phyloP scores from a whole-genome alignment of 1,140 invertebrate genomes.

The Tetramorium alpestre region DNA sequence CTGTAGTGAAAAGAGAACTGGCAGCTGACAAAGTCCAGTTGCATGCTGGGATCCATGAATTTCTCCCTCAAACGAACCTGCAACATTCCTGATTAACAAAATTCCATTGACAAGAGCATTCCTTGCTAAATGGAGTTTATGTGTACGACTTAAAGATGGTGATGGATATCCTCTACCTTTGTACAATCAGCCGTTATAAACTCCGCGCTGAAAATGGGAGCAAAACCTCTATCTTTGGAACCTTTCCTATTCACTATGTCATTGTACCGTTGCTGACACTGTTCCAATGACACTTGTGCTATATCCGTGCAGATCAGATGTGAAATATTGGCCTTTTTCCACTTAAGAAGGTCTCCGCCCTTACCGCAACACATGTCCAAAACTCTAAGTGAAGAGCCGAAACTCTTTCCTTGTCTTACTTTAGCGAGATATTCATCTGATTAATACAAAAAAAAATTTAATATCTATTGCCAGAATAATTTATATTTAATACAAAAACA shows the following conservation, averaged over 20 bases:
- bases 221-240: conserved; percentile 78
- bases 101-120: conserved; percentile 52
- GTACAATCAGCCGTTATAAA: conserved; percentile 97
- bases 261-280: conserved; percentile 91
- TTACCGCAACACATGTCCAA: conserved; percentile 96
- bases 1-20: conserved; percentile 99
- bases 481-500: background rate
- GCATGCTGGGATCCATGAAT: conserved; percentile 90
- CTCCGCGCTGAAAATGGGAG: conserved; percentile 92
- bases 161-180: conserved; percentile 86
- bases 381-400: conserved; percentile 87
- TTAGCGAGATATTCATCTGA: conserved; percentile 89
- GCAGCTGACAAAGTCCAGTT: conserved; percentile 96
- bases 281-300: conserved; percentile 95
- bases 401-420: conserved; percentile 87
- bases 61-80: conserved; percentile 89
- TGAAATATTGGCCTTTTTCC: conserved; percentile 93
- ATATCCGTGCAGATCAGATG: conserved; percentile 98
- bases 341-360: conserved; percentile 98
- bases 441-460: background rate
- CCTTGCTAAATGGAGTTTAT: conserved; percentile 13
- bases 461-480: background rate
- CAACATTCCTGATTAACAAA: conserved; percentile 79
- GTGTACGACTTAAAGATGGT: background rate
- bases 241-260: conserved; percentile 81